Evolutionary conservation across 1,140 invertebrate species (phyloP).

Genomic region (Drosophila melanica): DNA sequence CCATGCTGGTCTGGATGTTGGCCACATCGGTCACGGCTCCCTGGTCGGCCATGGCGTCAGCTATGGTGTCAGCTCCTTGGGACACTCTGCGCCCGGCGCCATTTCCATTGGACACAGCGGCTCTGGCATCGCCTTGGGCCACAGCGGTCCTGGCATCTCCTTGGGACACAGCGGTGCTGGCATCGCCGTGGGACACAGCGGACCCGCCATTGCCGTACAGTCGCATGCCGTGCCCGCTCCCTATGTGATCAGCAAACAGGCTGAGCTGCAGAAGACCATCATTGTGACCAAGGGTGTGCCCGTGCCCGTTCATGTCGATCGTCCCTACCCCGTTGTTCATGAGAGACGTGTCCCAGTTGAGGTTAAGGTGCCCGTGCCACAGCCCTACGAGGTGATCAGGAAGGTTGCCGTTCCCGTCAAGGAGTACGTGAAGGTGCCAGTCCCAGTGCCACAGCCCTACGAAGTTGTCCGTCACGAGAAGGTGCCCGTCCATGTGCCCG

Average conservation of each 20-base stretch:
- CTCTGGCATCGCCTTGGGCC: constrained; percentile 35
- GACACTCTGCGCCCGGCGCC: constrained; percentile 64
- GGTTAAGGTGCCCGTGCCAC: constrained; percentile 87
- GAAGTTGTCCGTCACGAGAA: constrained; percentile 89
- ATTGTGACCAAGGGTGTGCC: constrained; percentile 89
- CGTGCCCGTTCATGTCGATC: constrained; percentile 87
- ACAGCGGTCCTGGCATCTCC: constrained; percentile 31
- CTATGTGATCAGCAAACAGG: constrained; percentile 84
- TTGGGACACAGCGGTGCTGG: constrained; percentile 40
- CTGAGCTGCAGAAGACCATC: constrained; percentile 88
- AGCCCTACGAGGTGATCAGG: constrained; percentile 88
- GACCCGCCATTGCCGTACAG: constrained; percentile 61
- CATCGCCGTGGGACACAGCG: constrained; percentile 46
- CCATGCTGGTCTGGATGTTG: constrained; percentile 86
- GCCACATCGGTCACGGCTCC: constrained; percentile 87
- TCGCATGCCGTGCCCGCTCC: constrained; percentile 66
- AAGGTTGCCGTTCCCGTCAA: constrained; percentile 88
- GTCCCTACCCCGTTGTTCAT: constrained; percentile 86
- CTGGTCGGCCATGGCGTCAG: constrained; percentile 85
- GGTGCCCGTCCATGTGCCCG: constrained; percentile 86
- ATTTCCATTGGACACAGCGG: constrained; percentile 43
- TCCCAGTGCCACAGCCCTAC: constrained; percentile 88
- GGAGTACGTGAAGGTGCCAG: constrained; percentile 88
- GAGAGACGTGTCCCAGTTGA: constrained; percentile 88
- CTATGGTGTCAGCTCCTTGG: constrained; percentile 59